phyloP scores from a whole-genome alignment of 2,888 invertebrate species.

The Rhorus exstirpatorius region DNA sequence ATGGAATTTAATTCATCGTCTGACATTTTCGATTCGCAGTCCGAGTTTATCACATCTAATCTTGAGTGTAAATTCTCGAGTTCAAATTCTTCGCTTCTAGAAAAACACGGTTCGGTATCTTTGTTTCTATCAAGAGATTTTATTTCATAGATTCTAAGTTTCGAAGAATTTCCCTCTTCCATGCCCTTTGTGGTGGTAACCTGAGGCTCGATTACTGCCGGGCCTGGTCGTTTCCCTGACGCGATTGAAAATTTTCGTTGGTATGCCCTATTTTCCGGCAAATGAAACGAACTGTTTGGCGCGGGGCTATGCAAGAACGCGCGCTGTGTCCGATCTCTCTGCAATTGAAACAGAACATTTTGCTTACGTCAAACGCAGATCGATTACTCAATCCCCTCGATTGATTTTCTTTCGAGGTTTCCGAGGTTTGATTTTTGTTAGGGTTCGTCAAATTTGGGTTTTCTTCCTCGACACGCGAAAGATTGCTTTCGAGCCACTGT shows the following conservation, averaged over 20 bases:
- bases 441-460: background rate
- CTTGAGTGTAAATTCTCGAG: background rate
- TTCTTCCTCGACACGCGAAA: constrained; percentile 38
- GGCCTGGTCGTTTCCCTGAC: constrained; percentile 60
- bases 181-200: constrained; percentile 48
- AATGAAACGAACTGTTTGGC: constrained; percentile 36
- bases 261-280: constrained; percentile 40
- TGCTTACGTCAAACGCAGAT: constrained; percentile 23
- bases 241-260: constrained; percentile 46
- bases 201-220: constrained; percentile 57
- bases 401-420: background rate
- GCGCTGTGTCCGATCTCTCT: constrained; percentile 49
- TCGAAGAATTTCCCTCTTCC: constrained; percentile 25
- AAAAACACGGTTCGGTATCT: background rate
- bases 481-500: constrained; percentile 56
- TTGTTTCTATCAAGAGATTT: constrained; percentile 22
- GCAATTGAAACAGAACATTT: constrained; percentile 58
- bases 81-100: too few species aligned
- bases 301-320: constrained; percentile 43
- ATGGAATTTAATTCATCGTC: background rate
- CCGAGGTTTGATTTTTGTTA: background rate
- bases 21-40: constrained; percentile 19
- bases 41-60: constrained; percentile 10
- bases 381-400: background rate
- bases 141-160: constrained; percentile 26